Percentiles rank a stretch among this genome's conserved stretches.
These are phyloP conservation scores for Acrocephalus kingi DNA, from an alignment of 2,113 vertebrate species.

Conservation along the genomic window DNA sequence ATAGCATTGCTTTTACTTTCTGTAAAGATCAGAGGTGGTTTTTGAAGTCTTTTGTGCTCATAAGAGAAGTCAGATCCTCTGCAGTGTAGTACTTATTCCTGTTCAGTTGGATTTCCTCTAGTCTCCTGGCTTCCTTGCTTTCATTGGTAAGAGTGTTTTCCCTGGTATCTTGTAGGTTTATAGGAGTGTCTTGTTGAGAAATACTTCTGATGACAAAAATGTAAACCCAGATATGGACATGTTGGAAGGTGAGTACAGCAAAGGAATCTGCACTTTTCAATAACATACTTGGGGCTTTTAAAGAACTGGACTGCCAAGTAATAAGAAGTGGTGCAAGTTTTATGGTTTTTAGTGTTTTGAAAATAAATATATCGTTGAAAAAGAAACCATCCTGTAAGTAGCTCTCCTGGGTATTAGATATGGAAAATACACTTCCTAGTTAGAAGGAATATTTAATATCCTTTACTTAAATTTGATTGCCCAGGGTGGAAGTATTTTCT, in stretches of 20 bases:
- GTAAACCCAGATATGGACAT: conserved; percentile 77
- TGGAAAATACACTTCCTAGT: neutral
- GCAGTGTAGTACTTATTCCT: neutral
- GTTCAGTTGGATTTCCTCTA: neutral
- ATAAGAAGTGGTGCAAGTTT: neutral
- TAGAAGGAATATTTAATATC: neutral
- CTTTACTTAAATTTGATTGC: neutral
- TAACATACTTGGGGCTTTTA: neutral
- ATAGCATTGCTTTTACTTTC: neutral
- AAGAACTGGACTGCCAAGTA: neutral
- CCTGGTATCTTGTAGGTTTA: conserved; percentile 82
- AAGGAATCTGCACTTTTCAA: neutral
- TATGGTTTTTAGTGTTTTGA: neutral
- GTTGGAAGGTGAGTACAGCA: conserved; percentile 54
- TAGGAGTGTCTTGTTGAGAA: conserved; percentile 89
- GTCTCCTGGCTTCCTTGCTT: neutral
- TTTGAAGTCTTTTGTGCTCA: neutral
- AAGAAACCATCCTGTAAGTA: neutral
- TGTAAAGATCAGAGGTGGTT: neutral
- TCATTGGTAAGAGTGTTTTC: neutral
- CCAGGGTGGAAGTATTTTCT: neutral
- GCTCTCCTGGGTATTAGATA: neutral
- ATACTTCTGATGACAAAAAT: conserved; percentile 39
- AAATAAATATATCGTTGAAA: neutral
- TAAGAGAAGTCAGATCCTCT: neutral